Evolutionary conservation across 1,140 invertebrate genomes (phyloP).

Genomic region (Dufourea novaeangliae): DNA sequence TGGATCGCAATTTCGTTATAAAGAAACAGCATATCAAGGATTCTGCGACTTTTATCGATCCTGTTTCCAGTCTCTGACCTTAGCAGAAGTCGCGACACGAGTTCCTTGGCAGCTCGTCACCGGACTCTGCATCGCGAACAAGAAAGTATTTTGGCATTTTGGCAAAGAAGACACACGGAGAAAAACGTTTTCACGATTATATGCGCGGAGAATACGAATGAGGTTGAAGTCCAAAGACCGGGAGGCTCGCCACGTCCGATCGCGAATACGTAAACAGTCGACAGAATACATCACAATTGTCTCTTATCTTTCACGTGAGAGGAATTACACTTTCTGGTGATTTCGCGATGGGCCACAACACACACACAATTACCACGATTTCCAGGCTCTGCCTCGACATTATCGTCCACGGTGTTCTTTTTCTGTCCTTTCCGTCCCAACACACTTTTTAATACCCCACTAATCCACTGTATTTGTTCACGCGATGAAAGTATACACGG

Average conservation of each 20-base stretch:
- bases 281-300: neutral
- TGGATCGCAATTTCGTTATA: neutral
- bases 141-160: conserved; percentile 27
- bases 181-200: conserved; percentile 8
- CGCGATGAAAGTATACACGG: too few species aligned
- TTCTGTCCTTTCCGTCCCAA: too few species aligned
- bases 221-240: conserved; percentile 33
- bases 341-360: neutral
- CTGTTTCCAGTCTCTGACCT: neutral
- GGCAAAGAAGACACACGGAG: neutral
- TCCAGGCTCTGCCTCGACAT: too few species aligned
- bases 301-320: neutral
- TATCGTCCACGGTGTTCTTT: too few species aligned
- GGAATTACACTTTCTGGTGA: neutral
- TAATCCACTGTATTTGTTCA: too few species aligned
- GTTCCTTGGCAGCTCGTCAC: conserved; percentile 2
- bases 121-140: neutral
- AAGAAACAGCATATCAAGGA: neutral
- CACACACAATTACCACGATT: too few species aligned
- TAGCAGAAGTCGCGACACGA: neutral
- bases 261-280: conserved; percentile 19
- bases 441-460: too few species aligned
- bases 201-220: neutral
- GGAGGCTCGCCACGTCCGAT: conserved; percentile 9
- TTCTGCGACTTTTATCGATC: neutral